Percentiles rank a stretch among this genome's conserved stretches.
phyloP scores from a whole-genome alignment of 2,113 vertebrate genomes.

The Dendropsophus ebraccatus region DNA sequence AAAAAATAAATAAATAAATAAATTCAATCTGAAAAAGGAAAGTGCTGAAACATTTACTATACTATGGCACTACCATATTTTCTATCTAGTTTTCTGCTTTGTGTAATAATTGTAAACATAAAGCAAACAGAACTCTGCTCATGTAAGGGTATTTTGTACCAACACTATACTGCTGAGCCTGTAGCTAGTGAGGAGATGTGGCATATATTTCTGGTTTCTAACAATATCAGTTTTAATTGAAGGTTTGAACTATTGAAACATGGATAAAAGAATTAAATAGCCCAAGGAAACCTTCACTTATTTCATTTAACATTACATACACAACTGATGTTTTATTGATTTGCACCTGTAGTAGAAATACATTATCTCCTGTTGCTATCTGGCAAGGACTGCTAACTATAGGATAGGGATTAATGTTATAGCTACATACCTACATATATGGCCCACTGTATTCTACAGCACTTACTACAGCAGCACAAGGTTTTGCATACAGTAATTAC shows the following conservation, averaged over 20 bases:
- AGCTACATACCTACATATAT: background rate
- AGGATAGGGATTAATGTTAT: slow-evolving; percentile 23
- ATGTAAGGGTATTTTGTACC: slow-evolving; percentile 59
- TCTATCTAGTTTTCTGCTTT: background rate
- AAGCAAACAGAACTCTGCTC: background rate
- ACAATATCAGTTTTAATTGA: slow-evolving; percentile 65
- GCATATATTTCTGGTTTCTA: slow-evolving; percentile 63
- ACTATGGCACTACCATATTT: background rate
- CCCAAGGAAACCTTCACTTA: slow-evolving; percentile 67
- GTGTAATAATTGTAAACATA: background rate
- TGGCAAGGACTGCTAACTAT: slow-evolving; percentile 33
- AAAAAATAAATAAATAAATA: no score
- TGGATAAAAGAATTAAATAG: slow-evolving; percentile 65
- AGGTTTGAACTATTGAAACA: slow-evolving; percentile 64
- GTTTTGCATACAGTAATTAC: background rate
- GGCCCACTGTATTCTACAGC: background rate
- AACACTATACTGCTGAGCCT: slow-evolving; percentile 64
- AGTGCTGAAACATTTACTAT: no score
- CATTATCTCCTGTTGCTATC: slow-evolving; percentile 29
- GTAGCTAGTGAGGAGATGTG: slow-evolving; percentile 65
- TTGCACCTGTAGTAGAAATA: slow-evolving; percentile 64
- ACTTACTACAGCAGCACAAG: background rate
- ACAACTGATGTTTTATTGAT: slow-evolving; percentile 62
- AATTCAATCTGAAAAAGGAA: no score
- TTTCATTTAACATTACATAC: slow-evolving; percentile 68